Evolutionary conservation across 2,797 vertebrate species (phyloP).

Genomic region (Acrossocheilus wenchowensis): DNA sequence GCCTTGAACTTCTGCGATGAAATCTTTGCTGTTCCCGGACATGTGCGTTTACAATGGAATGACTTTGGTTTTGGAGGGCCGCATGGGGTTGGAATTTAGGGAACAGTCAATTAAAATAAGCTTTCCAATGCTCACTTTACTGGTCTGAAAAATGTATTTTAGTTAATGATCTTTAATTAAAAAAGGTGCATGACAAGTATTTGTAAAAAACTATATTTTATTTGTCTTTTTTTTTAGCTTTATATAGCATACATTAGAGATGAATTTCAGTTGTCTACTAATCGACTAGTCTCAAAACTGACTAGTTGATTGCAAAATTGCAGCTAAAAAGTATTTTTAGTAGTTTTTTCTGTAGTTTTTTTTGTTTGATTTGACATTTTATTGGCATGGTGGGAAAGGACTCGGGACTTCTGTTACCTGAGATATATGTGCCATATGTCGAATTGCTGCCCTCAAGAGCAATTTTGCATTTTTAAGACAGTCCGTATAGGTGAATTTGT

Average conservation of each 20-base stretch:
- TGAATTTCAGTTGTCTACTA: no score
- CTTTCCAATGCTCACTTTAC: neutral
- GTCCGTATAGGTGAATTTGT: no score
- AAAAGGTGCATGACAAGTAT: neutral
- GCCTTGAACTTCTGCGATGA: conserved; percentile 13
- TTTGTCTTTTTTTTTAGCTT: neutral
- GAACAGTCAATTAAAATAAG: neutral
- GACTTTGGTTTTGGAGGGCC: neutral
- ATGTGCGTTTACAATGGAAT: conserved; percentile 29
- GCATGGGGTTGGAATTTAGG: neutral
- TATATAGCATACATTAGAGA: no score
- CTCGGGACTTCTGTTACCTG: neutral
- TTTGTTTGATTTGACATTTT: neutral
- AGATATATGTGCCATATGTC: neutral
- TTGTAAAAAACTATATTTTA: neutral
- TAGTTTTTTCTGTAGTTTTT: neutral
- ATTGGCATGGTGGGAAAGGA: neutral
- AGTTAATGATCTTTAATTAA: neutral
- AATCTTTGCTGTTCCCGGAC: conserved; percentile 28
- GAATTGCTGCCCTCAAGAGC: neutral
- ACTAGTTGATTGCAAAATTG: no score
- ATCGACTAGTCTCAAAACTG: no score
- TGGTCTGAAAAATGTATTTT: neutral
- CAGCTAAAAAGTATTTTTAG: neutral
- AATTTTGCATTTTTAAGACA: no score